Evolutionary conservation across 2,888 invertebrate genomes (phyloP).

Genomic region (Linyphia triangularis): DNA sequence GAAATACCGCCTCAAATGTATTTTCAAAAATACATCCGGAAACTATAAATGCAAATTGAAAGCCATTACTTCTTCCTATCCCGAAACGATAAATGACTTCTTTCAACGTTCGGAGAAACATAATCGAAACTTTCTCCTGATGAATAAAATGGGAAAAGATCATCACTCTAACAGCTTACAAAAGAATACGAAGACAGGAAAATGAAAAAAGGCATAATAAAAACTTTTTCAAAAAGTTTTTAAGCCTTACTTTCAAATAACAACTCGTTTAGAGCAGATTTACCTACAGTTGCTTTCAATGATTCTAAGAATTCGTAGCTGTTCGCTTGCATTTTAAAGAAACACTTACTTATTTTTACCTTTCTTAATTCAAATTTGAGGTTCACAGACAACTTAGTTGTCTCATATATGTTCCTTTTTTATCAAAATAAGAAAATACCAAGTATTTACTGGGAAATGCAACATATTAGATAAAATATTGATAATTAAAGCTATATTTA

Average conservation of each 20-base stretch:
- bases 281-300: constrained; percentile 4
- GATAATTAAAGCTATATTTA: too few species aligned
- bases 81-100: constrained; percentile 63
- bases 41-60: constrained; percentile 68
- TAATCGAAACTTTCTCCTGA: constrained; percentile 59
- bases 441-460: too few species aligned
- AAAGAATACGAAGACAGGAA: constrained; percentile 5
- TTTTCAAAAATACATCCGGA: constrained; percentile 42
- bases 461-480: too few species aligned
- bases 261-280: constrained; percentile 12
- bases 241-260: constrained; percentile 13
- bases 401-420: too few species aligned
- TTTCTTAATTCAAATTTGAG: too few species aligned
- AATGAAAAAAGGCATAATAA: background rate
- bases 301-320: background rate
- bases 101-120: constrained; percentile 27
- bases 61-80: constrained; percentile 52
- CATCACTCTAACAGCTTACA: constrained; percentile 40
- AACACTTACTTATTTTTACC: too few species aligned
- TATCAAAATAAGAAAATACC: too few species aligned
- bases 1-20: constrained; percentile 15
- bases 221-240: background rate
- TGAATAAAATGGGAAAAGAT: constrained; percentile 38
- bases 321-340: too few species aligned
- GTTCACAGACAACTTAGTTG: too few species aligned